Conservation (phyloP, 1,140 invertebrate species). For the Sycophila sp. region DNA sequence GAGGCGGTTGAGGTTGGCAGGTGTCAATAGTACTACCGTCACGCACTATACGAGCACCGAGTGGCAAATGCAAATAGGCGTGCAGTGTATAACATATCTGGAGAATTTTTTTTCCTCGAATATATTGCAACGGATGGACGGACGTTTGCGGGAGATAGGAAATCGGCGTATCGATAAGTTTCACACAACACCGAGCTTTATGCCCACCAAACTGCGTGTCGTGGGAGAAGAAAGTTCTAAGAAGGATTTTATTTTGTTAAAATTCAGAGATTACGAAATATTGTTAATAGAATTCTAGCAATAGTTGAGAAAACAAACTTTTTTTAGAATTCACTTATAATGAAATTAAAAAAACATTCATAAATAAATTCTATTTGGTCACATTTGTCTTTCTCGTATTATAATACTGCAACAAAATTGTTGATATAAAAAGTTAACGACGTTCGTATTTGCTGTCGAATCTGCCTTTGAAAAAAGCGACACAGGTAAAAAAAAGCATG, state of each 20-base stretch:
- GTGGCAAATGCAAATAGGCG: conserved; percentile 50
- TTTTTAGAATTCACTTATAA: no score
- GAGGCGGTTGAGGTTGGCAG: conserved; percentile 33
- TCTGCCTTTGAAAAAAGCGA: not conserved
- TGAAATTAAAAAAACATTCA: no score
- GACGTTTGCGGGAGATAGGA: no score
- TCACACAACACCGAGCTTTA: conserved; percentile 7
- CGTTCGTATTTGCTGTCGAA: not conserved
- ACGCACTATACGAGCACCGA: conserved; percentile 46
- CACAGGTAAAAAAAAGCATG: not conserved
- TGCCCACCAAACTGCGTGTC: conserved; percentile 8
- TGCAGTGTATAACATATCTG: not conserved
- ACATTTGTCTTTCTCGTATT: no score
- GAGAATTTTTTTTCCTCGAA: conserved; percentile 4
- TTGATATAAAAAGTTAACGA: not conserved
- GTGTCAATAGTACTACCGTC: conserved; percentile 32
- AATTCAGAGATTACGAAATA: not conserved
- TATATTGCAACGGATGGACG: not conserved
- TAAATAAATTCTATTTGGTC: no score
- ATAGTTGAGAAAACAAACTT: no score
- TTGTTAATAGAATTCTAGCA: no score
- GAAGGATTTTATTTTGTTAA: not conserved
- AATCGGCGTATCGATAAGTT: conserved; percentile 8
- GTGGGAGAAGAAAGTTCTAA: not conserved
- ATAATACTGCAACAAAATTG: not conserved